Percentiles rank a stretch among this genome's conserved stretches.
phyloP scores from a whole-genome alignment of 2,888 invertebrate genomes.

The Dorcus parallelipipedus region DNA sequence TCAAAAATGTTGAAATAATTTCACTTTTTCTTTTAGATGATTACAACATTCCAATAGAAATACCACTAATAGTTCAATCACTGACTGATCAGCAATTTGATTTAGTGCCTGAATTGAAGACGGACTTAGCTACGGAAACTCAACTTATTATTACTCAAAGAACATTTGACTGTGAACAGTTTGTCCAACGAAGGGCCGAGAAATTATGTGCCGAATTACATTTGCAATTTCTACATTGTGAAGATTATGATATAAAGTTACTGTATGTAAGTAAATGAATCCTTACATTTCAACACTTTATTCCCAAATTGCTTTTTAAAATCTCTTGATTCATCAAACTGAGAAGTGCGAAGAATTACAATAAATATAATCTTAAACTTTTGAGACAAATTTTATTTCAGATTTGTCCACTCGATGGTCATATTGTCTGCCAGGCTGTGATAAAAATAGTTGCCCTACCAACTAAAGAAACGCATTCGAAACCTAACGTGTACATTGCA shows the following conservation, averaged over 20 bases:
- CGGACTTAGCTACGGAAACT: slow-evolving; percentile 46
- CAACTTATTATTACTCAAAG: slow-evolving; percentile 47
- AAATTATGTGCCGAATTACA: slow-evolving; percentile 44
- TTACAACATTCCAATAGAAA: slow-evolving; percentile 48
- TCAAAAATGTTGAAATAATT: neutral
- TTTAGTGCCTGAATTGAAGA: slow-evolving; percentile 44
- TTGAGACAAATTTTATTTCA: slow-evolving; percentile 25
- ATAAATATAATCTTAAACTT: neutral
- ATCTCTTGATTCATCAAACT: neutral
- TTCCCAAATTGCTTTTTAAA: no score
- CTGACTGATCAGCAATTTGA: slow-evolving; percentile 46
- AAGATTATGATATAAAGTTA: slow-evolving; percentile 49
- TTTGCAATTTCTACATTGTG: slow-evolving; percentile 46
- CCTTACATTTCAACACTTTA: neutral
- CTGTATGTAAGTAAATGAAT: slow-evolving; percentile 39
- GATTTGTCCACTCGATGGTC: slow-evolving; percentile 48
- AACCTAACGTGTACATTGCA: slow-evolving; percentile 39
- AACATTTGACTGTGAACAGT: slow-evolving; percentile 49
- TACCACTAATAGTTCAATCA: slow-evolving; percentile 46
- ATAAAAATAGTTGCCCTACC: slow-evolving; percentile 47
- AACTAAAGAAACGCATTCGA: slow-evolving; percentile 31
- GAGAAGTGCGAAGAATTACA: neutral
- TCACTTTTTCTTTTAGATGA: slow-evolving; percentile 38
- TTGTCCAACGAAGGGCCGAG: slow-evolving; percentile 47
- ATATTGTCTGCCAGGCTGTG: slow-evolving; percentile 47